phyloP scores from a whole-genome alignment of 1,140 invertebrate species.

The Drosophila insularis region DNA sequence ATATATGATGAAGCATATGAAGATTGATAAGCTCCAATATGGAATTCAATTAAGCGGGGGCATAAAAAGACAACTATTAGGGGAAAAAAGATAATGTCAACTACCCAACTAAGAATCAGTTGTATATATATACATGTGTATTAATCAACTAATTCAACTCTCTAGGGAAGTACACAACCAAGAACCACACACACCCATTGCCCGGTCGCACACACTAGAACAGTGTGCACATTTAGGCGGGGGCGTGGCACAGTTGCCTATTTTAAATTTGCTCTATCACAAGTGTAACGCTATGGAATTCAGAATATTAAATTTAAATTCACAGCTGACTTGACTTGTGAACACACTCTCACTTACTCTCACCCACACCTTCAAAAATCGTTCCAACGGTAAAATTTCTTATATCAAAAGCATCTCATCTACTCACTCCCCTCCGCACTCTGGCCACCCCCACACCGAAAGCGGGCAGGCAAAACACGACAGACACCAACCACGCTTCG shows the following conservation, averaged over 20 bases:
- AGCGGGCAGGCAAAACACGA: no score
- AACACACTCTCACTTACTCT: constrained; percentile 25
- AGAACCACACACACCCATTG: constrained; percentile 58
- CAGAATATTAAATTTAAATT: constrained; percentile 51
- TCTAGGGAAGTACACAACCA: constrained; percentile 72
- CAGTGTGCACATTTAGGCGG: constrained; percentile 66
- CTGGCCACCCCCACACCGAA: no score
- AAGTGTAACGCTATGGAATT: constrained; percentile 80
- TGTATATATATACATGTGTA: constrained; percentile 15
- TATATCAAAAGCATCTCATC: neutral
- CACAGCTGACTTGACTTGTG: constrained; percentile 80
- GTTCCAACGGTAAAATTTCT: neutral
- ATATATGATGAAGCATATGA: neutral
- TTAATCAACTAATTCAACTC: constrained; percentile 67
- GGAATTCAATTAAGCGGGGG: neutral
- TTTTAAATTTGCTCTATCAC: constrained; percentile 74
- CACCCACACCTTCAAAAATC: no score
- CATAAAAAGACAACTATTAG: constrained; percentile 6
- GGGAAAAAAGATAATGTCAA: constrained; percentile 51
- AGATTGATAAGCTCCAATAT: constrained; percentile 28
- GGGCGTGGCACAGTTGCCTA: constrained; percentile 58
- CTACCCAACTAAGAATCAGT: constrained; percentile 77
- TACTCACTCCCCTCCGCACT: no score
- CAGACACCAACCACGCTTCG: constrained; percentile 6
- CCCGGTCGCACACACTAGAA: constrained; percentile 69